Conservation (phyloP, 2,888 invertebrate genomes). For the Escarpia spicata region DNA sequence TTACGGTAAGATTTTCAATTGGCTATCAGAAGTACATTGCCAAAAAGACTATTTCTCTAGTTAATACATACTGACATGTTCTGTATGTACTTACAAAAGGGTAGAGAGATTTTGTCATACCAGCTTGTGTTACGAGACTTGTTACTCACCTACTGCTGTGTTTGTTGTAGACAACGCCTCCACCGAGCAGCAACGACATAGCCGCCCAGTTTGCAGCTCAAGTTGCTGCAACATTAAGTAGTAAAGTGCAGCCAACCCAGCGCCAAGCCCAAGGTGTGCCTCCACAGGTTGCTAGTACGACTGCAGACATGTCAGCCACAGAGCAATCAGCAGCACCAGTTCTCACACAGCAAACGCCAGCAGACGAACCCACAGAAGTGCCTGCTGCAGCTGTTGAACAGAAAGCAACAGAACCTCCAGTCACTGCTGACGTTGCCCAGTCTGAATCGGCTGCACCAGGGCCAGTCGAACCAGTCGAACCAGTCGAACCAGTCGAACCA, state of each 20-base stretch:
- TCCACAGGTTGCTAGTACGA: not conserved
- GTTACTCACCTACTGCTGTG: not conserved
- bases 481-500: conserved; percentile 20
- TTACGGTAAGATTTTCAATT: too few species aligned
- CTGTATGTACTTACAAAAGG: not conserved
- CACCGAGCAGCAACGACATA: conserved; percentile 38
- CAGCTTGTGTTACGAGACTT: not conserved
- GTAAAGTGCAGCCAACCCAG: not conserved
- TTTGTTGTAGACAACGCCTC: not conserved
- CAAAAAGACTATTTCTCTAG: too few species aligned
- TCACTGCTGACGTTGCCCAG: not conserved
- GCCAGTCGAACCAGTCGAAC: conserved; percentile 24
- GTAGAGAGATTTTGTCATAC: not conserved
- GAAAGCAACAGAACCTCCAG: conserved; percentile 1
- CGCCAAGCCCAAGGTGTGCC: conserved; percentile 7
- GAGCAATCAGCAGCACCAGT: conserved; percentile 22
- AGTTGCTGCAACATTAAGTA: conserved; percentile 47
- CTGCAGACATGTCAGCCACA: not conserved
- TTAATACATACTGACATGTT: too few species aligned
- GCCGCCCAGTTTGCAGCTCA: conserved; percentile 54
- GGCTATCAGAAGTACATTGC: too few species aligned
- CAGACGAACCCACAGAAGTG: conserved; percentile 22
- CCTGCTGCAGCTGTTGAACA: not conserved
- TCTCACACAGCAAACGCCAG: conserved; percentile 21
- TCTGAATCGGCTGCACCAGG: conserved; percentile 9